phyloP scores from a whole-genome alignment of 1,140 invertebrate genomes.

The Lepidurus packardi region DNA sequence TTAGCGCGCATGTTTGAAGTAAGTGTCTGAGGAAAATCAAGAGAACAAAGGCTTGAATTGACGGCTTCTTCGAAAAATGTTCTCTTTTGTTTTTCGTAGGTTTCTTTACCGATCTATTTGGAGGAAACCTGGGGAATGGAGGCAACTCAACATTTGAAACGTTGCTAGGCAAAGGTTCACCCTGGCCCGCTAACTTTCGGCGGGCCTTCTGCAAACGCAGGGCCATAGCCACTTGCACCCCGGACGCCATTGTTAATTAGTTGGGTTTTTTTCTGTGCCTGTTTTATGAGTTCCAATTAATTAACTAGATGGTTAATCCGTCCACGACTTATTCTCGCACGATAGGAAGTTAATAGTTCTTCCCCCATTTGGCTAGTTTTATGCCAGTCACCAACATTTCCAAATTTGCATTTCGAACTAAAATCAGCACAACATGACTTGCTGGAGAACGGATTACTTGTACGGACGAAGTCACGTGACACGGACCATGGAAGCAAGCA shows the following conservation, averaged over 20 bases:
- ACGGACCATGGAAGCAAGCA: constrained; percentile 1
- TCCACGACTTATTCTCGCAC: too few species aligned
- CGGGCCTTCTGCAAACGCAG: constrained; percentile 30
- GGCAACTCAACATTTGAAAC: constrained; percentile 22
- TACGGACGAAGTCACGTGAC: neutral
- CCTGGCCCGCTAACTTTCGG: constrained; percentile 28
- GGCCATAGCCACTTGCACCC: constrained; percentile 33
- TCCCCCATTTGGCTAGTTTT: neutral
- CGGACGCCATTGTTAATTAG: constrained; percentile 29
- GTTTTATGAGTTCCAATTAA: neutral
- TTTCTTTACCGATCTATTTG: constrained; percentile 27
- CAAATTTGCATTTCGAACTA: too few species aligned
- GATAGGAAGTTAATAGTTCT: neutral
- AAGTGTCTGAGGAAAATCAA: neutral
- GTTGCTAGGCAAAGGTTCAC: constrained; percentile 31
- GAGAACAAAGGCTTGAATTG: neutral
- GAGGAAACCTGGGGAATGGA: constrained; percentile 29
- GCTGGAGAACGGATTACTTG: neutral
- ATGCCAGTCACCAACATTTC: too few species aligned
- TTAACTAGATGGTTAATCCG: too few species aligned
- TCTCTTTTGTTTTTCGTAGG: neutral
- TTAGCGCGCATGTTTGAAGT: constrained; percentile 18
- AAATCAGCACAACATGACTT: too few species aligned
- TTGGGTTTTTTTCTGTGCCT: neutral
- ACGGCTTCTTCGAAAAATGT: neutral